Base-by-base conservation (phyloP, 2,113 vertebrate species). In the Larimichthys polyactis region DNA sequence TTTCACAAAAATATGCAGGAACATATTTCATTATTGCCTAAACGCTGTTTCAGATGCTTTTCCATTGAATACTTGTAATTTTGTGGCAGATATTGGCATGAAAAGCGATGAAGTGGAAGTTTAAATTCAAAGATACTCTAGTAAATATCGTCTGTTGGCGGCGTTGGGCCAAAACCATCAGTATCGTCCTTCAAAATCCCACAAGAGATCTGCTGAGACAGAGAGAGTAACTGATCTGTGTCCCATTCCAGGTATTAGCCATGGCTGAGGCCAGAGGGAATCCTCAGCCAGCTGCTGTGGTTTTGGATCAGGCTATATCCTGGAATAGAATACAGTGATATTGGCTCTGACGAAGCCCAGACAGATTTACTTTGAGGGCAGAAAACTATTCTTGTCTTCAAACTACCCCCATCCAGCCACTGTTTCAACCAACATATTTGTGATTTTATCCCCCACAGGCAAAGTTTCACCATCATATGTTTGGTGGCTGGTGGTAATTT, bases 161-260 rank as follows among this genome's bases (percentile, higher is more conserved):
- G 68, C 49, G 2, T 3, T 7, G 3, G 44, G 71, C 83, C 83
- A 76, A 81, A 77, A 63, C 68, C 69, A 82, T 90, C 85, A 83
- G 79, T 4, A 24, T 78, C 49, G 24, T 69, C 81, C 85, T 78
- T 89, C 82, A 80, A 67, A 49, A 71, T 86, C 60, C 89, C 86
- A 24, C 82, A 79, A 44, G 75, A 87, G 78, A 89, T 83, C 27
- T 67, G 78, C 80, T 22, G 78, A 89, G 83, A 83, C 86, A 72
- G 83, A 71, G 57, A 36, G 52, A 74, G 89, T 43, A 85, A 91
- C 77, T 11, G 82, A 90, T 86, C 72, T 71, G 81, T 75, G 82
- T 86, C 84, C 81, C 57, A 72, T 87, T 89, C 80, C 87, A 89
- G 86, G 89, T 91, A 91, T 88, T 89, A 89, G 86, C 86, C 86